These are phyloP conservation scores for Drepanosiphum platanoidis DNA, from an alignment of 2,888 invertebrate species.

Conservation along the genomic window DNA sequence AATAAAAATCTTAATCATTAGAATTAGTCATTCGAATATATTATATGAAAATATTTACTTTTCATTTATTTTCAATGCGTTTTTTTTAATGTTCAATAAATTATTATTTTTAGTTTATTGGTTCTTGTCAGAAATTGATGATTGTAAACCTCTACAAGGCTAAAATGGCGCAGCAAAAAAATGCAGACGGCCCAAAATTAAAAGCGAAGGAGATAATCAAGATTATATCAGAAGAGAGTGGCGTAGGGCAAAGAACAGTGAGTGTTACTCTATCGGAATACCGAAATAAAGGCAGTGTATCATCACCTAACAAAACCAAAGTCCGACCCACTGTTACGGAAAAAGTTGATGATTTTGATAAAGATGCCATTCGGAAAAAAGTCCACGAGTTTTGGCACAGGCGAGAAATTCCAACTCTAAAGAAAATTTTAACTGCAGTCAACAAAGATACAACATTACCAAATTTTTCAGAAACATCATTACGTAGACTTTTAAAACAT, in stretches of 20 bases:
- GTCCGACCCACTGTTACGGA: not conserved
- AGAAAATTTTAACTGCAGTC: not conserved
- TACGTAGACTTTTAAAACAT: not conserved
- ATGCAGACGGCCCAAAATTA: conserved; percentile 31
- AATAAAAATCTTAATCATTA: conserved; percentile 1
- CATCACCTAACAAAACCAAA: not conserved
- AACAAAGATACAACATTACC: not conserved
- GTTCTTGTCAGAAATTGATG: not conserved
- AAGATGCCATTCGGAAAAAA: not conserved
- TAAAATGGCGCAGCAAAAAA: conserved; percentile 22
- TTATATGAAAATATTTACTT: conserved; percentile 34
- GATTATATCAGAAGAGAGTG: conserved; percentile 1
- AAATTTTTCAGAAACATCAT: not conserved
- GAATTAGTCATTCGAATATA: conserved; percentile 26
- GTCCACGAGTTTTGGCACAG: not conserved
- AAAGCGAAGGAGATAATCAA: conserved; percentile 25
- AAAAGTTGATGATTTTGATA: conserved; percentile 9
- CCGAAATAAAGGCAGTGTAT: conserved; percentile 12
- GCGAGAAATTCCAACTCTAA: not conserved
- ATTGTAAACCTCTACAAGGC: conserved; percentile 2
- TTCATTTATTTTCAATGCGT: conserved; percentile 16
- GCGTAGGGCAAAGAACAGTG: not conserved
- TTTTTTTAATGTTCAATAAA: conserved; percentile 16
- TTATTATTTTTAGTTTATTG: conserved; percentile 9
- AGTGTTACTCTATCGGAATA: conserved; percentile 15